Conservation (phyloP, 92 coral and sea anemone species). For the Zoanthus gigantus region DNA sequence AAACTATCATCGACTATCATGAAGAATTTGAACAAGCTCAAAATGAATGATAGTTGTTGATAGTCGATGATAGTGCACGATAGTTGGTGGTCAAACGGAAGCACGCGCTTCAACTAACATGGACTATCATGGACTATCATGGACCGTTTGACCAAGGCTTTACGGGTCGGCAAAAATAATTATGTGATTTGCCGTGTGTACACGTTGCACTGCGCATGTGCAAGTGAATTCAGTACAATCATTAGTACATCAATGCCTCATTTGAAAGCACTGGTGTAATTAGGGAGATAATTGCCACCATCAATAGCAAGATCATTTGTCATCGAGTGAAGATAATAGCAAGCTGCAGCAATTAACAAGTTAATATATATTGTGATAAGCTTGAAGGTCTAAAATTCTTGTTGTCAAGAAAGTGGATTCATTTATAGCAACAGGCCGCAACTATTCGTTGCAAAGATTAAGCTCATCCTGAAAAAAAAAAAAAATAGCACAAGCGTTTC, state of each 20-base stretch:
- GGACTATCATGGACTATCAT: too few species aligned
- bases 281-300: not conserved
- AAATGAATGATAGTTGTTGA: too few species aligned
- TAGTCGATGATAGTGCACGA: too few species aligned
- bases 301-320: not conserved
- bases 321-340: not conserved
- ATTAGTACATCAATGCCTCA: constrained; percentile 13
- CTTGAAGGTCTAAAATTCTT: not conserved
- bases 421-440: not conserved
- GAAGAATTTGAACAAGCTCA: too few species aligned
- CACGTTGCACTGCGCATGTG: not conserved
- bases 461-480: not conserved
- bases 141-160: too few species aligned
- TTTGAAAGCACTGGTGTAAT: constrained; percentile 3
- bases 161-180: too few species aligned
- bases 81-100: too few species aligned
- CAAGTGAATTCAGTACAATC: not conserved
- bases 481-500: too few species aligned
- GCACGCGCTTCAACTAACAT: too few species aligned
- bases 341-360: not conserved
- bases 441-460: not conserved
- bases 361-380: not conserved
- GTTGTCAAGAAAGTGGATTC: not conserved
- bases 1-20: too few species aligned
- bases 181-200: too few species aligned